These are phyloP conservation scores for Bombus pyrosoma DNA, from an alignment of 1,140 invertebrate genomes.

Conservation along the genomic window DNA sequence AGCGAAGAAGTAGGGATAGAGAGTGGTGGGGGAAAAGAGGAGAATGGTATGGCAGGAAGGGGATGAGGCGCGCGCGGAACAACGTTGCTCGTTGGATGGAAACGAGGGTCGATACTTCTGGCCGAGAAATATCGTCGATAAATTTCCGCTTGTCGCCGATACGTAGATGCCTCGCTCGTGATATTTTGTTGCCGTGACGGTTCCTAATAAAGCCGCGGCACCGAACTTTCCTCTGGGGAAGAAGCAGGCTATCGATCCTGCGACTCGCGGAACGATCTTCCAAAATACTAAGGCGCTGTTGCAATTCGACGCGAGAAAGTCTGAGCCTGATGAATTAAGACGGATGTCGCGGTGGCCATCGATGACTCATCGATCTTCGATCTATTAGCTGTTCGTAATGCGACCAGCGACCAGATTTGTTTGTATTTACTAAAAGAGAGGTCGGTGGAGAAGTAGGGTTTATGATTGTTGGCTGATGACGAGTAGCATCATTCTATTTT, in stretches of 20 bases:
- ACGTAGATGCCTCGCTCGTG: slow-evolving; percentile 9
- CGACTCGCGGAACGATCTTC: background rate
- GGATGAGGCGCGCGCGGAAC: background rate
- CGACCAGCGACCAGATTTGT: background rate
- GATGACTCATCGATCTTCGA: background rate
- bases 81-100: background rate
- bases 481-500: too few relatives aligned
- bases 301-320: background rate
- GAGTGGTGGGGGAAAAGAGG: too few relatives aligned
- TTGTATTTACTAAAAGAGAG: background rate
- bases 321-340: background rate
- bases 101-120: slow-evolving; percentile 22
- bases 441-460: background rate
- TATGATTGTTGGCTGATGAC: background rate
- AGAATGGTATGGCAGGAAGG: background rate
- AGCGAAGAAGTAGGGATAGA: too few relatives aligned
- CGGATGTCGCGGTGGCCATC: background rate
- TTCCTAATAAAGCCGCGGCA: slow-evolving; percentile 14
- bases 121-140: slow-evolving; percentile 15
- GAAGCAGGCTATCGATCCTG: background rate
- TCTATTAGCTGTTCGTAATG: background rate
- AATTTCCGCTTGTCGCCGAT: slow-evolving; percentile 35
- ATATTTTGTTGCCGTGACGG: slow-evolving; percentile 21
- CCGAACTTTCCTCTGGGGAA: background rate
- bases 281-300: background rate